Conservation (phyloP, 2,113 vertebrate genomes). For the Dinomys branickii region DNA sequence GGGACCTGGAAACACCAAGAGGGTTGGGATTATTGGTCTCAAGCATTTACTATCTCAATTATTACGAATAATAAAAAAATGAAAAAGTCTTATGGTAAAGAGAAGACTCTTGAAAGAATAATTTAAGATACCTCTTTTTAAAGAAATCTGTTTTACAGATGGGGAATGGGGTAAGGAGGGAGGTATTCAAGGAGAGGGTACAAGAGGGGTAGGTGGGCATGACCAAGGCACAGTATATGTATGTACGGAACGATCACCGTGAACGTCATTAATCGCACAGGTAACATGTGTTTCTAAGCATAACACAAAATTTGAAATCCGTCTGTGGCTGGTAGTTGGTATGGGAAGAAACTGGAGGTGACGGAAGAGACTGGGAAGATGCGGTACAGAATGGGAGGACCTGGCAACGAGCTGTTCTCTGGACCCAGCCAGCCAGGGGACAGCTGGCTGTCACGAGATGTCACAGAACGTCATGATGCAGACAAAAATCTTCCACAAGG, state of each 20-base stretch:
- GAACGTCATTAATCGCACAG: background rate
- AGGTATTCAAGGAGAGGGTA: background rate
- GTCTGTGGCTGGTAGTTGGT: background rate
- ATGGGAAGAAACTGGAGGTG: background rate
- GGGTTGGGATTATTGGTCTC: background rate
- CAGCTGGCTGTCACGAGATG: background rate
- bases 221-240: background rate
- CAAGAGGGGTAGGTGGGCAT: background rate
- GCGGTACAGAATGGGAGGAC: background rate
- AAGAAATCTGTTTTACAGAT: background rate
- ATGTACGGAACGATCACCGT: background rate
- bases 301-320: background rate
- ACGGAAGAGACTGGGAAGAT: background rate
- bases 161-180: background rate
- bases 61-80: background rate
- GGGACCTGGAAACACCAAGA: background rate
- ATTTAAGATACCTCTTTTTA: background rate
- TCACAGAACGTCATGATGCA: too few species aligned
- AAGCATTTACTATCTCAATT: background rate
- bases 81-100: background rate
- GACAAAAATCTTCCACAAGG: background rate
- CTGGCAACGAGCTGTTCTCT: background rate
- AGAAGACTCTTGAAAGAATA: background rate
- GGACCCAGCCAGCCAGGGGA: background rate
- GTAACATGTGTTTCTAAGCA: background rate